phyloP scores from a whole-genome alignment of 2,797 vertebrate species.

The Agapornis canus region DNA sequence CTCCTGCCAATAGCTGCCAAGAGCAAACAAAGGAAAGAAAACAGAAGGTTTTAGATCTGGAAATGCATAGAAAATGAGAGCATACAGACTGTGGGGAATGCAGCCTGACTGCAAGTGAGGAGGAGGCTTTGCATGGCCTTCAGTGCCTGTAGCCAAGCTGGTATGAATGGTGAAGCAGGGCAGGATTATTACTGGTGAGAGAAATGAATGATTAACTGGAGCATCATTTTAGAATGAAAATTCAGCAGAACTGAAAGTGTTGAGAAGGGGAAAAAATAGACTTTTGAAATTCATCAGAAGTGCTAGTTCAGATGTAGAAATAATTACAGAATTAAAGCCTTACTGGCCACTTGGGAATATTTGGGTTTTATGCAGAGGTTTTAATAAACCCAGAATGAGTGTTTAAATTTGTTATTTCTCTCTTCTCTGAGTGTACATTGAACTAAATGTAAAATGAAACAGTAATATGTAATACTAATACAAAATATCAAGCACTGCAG shows the following conservation, averaged over 20 bases:
- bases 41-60: constrained; percentile 57
- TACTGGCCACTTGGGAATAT: not conserved
- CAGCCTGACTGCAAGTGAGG: not conserved
- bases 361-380: not conserved
- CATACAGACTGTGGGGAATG: not conserved
- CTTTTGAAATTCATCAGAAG: not conserved
- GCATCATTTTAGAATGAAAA: not conserved
- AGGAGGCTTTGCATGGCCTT: not conserved
- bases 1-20: constrained; percentile 65
- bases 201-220: not conserved
- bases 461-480: not conserved
- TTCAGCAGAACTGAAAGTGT: not conserved
- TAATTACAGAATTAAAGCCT: not conserved
- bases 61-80: constrained; percentile 41
- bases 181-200: not conserved
- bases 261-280: not conserved
- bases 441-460: not conserved
- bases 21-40: constrained; percentile 61
- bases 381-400: not conserved
- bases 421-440: not conserved
- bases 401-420: not conserved
- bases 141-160: not conserved
- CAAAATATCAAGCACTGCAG: not conserved
- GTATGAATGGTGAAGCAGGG: not conserved
- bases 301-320: not conserved